These are phyloP conservation scores for Rhinopomastus cyanomelas DNA, from an alignment of 2,113 vertebrate species.

Conservation along the genomic window DNA sequence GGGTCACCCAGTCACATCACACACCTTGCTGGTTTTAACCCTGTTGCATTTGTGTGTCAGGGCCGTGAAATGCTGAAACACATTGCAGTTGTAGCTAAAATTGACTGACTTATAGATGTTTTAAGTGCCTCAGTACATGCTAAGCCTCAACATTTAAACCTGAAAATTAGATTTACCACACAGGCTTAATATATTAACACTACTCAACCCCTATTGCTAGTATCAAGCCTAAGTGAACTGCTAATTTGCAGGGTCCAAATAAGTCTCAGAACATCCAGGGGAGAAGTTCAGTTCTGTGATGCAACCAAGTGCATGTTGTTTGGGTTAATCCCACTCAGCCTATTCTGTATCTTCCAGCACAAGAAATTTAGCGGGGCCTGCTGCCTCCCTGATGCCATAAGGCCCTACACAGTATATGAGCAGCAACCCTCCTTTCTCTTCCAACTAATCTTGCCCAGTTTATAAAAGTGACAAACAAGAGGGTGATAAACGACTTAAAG, in stretches of 20 bases:
- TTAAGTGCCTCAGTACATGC: neutral
- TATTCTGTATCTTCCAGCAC: no score
- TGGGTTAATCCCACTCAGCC: no score
- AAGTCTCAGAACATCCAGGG: neutral
- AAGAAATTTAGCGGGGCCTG: no score
- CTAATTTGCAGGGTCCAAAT: neutral
- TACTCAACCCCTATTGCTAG: neutral
- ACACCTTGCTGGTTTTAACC: neutral
- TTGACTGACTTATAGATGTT: no score
- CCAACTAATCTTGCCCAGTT: conserved; percentile 9
- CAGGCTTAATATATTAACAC: neutral
- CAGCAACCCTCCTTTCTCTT: neutral
- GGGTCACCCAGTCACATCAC: no score
- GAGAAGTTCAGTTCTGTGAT: neutral
- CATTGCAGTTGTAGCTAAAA: neutral
- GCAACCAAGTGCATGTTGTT: neutral
- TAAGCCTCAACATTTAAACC: neutral
- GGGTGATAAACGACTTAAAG: conserved; percentile 30
- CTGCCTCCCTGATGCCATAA: accelerated
- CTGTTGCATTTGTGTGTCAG: neutral
- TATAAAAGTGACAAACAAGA: conserved; percentile 51
- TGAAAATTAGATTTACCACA: conserved; percentile 15
- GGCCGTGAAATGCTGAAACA: neutral
- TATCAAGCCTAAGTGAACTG: neutral
- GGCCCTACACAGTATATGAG: accelerated